Percentiles rank a stretch among this genome's conserved stretches.
phyloP scores from a whole-genome alignment of 2,888 invertebrate species.

The Habrosyne pyritoides region DNA sequence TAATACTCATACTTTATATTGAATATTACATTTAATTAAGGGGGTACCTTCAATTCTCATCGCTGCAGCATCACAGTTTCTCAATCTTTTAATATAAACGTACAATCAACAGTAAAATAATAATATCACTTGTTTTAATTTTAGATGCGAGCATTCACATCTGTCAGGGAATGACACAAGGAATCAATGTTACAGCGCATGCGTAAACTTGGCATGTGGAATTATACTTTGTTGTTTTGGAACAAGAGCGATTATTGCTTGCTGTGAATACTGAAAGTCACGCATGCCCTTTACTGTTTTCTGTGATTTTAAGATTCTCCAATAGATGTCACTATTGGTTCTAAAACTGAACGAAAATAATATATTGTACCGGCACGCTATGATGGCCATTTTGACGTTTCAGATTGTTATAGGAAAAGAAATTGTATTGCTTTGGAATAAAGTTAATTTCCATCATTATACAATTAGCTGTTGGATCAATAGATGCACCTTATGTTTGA shows the following conservation, averaged over 20 bases:
- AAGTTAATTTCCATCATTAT: too few species aligned
- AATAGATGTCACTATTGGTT: conserved; percentile 50
- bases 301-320: conserved; percentile 8
- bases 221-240: conserved; percentile 9
- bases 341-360: neutral
- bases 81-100: conserved; percentile 32
- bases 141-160: conserved; percentile 18
- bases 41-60: conserved; percentile 62
- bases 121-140: neutral
- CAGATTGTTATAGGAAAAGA: too few species aligned
- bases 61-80: conserved; percentile 32
- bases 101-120: neutral
- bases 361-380: neutral
- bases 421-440: too few species aligned
- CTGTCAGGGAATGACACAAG: conserved; percentile 57
- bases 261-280: conserved; percentile 19
- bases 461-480: too few species aligned
- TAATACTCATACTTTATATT: neutral
- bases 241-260: conserved; percentile 21
- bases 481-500: too few species aligned
- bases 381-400: too few species aligned
- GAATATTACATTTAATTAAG: conserved; percentile 11
- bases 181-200: conserved; percentile 74
- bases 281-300: conserved; percentile 56
- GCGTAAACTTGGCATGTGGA: conserved; percentile 46